These are phyloP conservation scores for Euproctis similis DNA, from an alignment of 2,888 invertebrate genomes.

Conservation along the genomic window DNA sequence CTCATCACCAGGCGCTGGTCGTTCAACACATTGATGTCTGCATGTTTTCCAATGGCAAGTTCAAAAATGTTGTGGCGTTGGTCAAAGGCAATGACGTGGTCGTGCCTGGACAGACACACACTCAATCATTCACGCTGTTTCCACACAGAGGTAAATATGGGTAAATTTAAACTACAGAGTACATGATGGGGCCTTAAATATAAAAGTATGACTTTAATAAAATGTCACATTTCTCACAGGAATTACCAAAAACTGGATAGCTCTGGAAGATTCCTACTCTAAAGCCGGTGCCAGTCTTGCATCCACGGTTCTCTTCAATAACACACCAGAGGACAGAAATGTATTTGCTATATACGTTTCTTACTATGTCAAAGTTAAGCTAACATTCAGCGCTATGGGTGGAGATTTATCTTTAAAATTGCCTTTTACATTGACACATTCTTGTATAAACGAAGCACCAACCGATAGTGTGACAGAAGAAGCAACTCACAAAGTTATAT, in stretches of 20 bases:
- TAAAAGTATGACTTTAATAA: not conserved
- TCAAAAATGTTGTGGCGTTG: constrained; percentile 92
- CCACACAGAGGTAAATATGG: constrained; percentile 78
- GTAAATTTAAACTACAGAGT: no score
- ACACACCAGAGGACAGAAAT: constrained; percentile 84
- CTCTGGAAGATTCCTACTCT: constrained; percentile 89
- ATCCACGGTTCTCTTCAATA: constrained; percentile 74
- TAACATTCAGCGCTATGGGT: constrained; percentile 87
- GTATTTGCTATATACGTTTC: constrained; percentile 94
- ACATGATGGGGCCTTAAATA: no score
- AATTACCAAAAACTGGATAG: constrained; percentile 92
- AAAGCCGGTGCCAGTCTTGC: constrained; percentile 79
- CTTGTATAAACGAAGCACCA: constrained; percentile 78
- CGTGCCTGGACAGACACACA: constrained; percentile 78
- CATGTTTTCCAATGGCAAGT: constrained; percentile 96
- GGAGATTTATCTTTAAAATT: constrained; percentile 86
- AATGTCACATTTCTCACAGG: constrained; percentile 58
- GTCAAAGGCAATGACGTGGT: constrained; percentile 77
- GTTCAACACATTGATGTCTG: constrained; percentile 95
- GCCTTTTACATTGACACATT: constrained; percentile 87
- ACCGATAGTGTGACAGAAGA: constrained; percentile 71
- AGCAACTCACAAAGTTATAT: constrained; percentile 62
- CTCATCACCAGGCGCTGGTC: constrained; percentile 79
- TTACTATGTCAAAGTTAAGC: constrained; percentile 92
- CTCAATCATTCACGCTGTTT: constrained; percentile 79